These are phyloP conservation scores for Elaphurus davidianus DNA, from an alignment of 2,113 vertebrate genomes.

Conservation along the genomic window DNA sequence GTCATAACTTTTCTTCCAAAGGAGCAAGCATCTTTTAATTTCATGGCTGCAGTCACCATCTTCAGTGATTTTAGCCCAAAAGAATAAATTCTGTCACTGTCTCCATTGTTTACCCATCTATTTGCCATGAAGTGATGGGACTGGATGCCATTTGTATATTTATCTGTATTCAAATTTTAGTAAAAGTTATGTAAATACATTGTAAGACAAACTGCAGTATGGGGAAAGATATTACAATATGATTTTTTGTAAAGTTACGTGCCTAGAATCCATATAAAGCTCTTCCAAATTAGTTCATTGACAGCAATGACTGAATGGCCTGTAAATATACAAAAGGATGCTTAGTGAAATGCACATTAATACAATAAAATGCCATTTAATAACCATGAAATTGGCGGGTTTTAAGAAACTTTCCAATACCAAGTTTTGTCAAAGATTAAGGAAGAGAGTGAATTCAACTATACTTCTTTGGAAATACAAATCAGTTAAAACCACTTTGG, in stretches of 20 bases:
- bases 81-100: neutral
- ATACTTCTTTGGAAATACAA: neutral
- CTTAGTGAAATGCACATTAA: neutral
- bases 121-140: neutral
- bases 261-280: neutral
- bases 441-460: neutral
- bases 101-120: neutral
- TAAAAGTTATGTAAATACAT: neutral
- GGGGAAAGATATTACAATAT: neutral
- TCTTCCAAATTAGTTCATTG: neutral
- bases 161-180: constrained; percentile 22
- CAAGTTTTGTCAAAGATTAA: constrained; percentile 24
- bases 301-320: neutral
- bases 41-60: neutral
- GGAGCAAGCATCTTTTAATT: neutral
- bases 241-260: neutral
- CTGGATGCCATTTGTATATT: neutral
- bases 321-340: neutral
- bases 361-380: neutral
- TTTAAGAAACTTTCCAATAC: neutral
- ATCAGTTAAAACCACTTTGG: neutral
- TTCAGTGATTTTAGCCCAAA: neutral
- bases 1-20: neutral
- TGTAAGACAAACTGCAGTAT: neutral
- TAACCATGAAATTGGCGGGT: neutral